Evolutionary conservation across 1,140 invertebrate species (phyloP), one percentile per base, ranked within the genome.

Genomic region (Bombus haemorrhoidalis): DNA sequence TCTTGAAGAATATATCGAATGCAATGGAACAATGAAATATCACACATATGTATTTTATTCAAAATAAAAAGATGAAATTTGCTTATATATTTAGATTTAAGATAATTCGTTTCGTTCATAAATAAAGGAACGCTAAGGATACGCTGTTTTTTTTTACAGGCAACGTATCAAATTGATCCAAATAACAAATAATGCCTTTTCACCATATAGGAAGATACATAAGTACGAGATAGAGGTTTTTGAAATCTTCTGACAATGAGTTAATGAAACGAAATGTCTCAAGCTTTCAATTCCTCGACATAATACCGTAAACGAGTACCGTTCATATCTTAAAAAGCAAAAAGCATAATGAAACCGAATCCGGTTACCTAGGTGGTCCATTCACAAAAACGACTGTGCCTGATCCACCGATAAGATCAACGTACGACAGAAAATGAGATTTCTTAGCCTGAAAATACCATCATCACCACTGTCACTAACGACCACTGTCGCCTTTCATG

Each of bases 371-470:
- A 73, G 41, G 41, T 73, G 72, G 39, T 73, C 39, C 41, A 28
- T 28, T 41, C 25, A 47, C 12, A 57, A 34, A 37, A 34, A 57
- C 8, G 1, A 6, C 32, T 8, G 22, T 25, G 3, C 12, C 22
- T 37, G 37, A 75, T 32, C 25, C 73, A 34, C 34, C n/a, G 47
- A 74, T 74, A 74, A 32, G 73, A 75, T 57, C 73, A 57, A 75
- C 25, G 8, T 13, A 57, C 13, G 22, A 12, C 3, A 9, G 47
- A 37, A 74, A 47, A 37, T 47, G 41, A 32, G 34, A 39, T 41
- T 72, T 72, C 37, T n/a, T 41, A 72, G 41, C 39, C 39, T 43
- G 13, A n/a, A 72, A 72, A 37, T 32, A 57, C 25, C 43, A 37
- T 37, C 41, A 18, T 53, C n/a, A 28, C 41, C 41, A 39, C 28